phyloP scores from a whole-genome alignment of 2,888 invertebrate genomes.

The Griposia aprilina region DNA sequence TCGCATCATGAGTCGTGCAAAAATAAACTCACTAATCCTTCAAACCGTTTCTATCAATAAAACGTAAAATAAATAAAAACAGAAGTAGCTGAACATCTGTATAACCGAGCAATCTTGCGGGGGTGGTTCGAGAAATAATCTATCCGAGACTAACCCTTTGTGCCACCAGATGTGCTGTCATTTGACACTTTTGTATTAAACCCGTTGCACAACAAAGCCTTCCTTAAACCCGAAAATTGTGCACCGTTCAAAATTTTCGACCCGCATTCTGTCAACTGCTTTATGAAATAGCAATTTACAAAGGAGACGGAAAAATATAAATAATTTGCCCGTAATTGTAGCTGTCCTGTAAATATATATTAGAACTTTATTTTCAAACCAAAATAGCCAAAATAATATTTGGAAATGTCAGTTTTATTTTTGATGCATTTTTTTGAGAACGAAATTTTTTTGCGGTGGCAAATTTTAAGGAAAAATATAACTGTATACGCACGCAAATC shows the following conservation, averaged over 20 bases:
- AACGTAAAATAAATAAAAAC: constrained; percentile 74
- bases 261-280: constrained; percentile 87
- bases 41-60: constrained; percentile 70
- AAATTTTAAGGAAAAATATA: constrained; percentile 49
- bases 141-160: constrained; percentile 89
- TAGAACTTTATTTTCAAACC: background rate
- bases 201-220: constrained; percentile 90
- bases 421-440: background rate
- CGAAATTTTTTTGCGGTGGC: background rate
- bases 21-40: constrained; percentile 72
- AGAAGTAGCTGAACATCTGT: constrained; percentile 84
- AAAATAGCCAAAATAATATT: background rate
- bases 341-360: background rate
- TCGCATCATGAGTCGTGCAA: no score
- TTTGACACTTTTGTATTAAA: constrained; percentile 91
- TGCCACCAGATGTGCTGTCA: constrained; percentile 90
- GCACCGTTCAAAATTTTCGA: constrained; percentile 86
- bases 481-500: background rate
- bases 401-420: background rate
- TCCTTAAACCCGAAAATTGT: constrained; percentile 90
- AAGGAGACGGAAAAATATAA: constrained; percentile 63
- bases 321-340: constrained; percentile 37
- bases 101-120: constrained; percentile 89
- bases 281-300: constrained; percentile 74
- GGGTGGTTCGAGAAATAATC: constrained; percentile 90